phyloP scores from a whole-genome alignment of 2,113 vertebrate species.

The Drymodes brunneopygia region DNA sequence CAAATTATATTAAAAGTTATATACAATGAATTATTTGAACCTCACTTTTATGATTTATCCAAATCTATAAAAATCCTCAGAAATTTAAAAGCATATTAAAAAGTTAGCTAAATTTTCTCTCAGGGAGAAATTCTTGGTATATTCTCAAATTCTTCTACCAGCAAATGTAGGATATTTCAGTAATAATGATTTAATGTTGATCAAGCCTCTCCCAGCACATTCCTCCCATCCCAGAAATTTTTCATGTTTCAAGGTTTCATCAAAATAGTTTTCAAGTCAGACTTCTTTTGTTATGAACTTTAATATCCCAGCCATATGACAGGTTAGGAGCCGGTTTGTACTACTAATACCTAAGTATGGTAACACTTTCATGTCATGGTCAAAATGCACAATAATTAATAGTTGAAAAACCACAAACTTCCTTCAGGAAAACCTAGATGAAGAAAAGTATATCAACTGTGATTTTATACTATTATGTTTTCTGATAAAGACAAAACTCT shows the following conservation, averaged over 20 bases:
- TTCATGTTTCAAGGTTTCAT: neutral
- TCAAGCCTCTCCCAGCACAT: neutral
- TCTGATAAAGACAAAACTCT: neutral
- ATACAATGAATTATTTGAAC: neutral
- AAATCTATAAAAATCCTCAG: neutral
- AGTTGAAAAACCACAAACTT: neutral
- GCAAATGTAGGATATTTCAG: neutral
- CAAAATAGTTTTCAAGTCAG: neutral
- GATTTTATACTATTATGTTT: neutral
- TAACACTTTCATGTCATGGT: neutral
- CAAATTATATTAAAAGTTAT: neutral
- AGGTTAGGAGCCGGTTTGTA: neutral
- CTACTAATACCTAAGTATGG: neutral
- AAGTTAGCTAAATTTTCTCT: neutral
- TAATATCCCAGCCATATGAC: neutral
- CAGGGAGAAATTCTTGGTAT: neutral
- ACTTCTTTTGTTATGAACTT: neutral
- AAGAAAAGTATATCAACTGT: neutral
- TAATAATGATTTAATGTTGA: neutral
- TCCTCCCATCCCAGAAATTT: neutral
- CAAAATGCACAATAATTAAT: neutral
- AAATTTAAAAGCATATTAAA: neutral
- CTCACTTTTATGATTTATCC: neutral
- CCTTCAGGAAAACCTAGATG: neutral
- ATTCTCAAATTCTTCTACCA: neutral